These are phyloP conservation scores for Schizopygopsis pylzovi DNA, from an alignment of 2,797 vertebrate species.

Conservation along the genomic window DNA sequence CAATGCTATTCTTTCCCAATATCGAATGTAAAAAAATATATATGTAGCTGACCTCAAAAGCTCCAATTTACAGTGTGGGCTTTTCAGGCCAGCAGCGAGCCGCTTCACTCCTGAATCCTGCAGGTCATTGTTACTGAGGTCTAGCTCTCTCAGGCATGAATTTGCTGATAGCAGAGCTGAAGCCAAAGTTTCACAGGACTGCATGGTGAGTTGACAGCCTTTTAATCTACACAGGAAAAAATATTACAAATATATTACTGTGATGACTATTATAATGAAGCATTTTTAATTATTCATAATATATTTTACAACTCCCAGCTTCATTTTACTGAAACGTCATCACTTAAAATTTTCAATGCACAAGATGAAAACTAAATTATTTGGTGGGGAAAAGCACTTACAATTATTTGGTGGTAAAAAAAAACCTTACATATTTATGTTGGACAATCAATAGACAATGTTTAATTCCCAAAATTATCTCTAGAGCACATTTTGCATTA, in stretches of 20 bases:
- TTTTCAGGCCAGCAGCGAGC: slow-evolving; percentile 19
- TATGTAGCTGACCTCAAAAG: not conserved
- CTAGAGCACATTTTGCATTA: not conserved
- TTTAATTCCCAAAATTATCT: not conserved
- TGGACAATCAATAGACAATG: not conserved
- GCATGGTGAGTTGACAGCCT: slow-evolving; percentile 18
- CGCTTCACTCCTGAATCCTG: slow-evolving; percentile 19
- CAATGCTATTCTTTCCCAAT: not conserved
- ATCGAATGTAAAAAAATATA: not conserved
- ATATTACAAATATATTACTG: not conserved
- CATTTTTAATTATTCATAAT: not conserved
- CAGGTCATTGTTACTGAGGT: slow-evolving; percentile 31
- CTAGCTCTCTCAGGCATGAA: slow-evolving; percentile 23
- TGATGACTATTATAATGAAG: not conserved
- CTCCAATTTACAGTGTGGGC: slow-evolving; percentile 16
- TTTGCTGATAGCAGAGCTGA: slow-evolving; percentile 23
- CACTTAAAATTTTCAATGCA: not conserved
- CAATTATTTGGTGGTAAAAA: too few species aligned
- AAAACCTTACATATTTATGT: not conserved
- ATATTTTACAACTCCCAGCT: not conserved
- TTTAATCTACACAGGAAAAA: slow-evolving; percentile 15
- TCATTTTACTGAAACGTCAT: not conserved
- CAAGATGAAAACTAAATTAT: not conserved
- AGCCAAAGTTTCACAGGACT: slow-evolving; percentile 21
- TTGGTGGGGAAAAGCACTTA: not conserved